Percentiles rank a stretch among this genome's conserved stretches.
Conservation (phyloP, 2,113 vertebrate species). For the Oryzias woworae region DNA sequence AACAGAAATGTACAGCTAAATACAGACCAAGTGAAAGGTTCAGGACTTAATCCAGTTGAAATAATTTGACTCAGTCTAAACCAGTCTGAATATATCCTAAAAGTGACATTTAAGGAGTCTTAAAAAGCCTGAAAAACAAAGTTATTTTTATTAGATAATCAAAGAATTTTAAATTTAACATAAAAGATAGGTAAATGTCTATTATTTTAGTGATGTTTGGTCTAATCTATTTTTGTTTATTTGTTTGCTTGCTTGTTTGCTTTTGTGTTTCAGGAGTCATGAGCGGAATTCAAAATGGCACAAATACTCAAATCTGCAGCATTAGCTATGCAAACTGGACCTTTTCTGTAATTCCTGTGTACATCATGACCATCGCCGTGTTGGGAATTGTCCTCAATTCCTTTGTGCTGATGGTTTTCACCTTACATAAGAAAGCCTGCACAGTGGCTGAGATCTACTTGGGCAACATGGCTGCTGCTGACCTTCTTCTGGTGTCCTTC, state of each 20-base stretch:
- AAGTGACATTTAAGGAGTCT: too few species aligned
- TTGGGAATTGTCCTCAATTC: slow-evolving; percentile 83
- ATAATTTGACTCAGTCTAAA: too few species aligned
- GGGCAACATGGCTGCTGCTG: slow-evolving; percentile 86
- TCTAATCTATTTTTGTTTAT: neutral
- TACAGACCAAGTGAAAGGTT: too few species aligned
- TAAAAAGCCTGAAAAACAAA: too few species aligned
- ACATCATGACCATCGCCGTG: slow-evolving; percentile 79
- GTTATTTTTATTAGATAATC: too few species aligned
- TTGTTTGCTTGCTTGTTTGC: neutral
- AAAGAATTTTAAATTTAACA: too few species aligned
- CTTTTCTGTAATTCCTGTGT: slow-evolving; percentile 69
- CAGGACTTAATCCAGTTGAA: too few species aligned
- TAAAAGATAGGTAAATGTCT: too few species aligned
- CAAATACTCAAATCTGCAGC: slow-evolving; percentile 10
- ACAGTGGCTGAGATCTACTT: slow-evolving; percentile 93
- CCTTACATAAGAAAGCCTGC: slow-evolving; percentile 86
- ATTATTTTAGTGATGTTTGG: neutral
- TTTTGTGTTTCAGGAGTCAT: slow-evolving; percentile 13
- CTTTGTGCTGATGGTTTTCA: slow-evolving; percentile 87
- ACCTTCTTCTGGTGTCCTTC: slow-evolving; percentile 83
- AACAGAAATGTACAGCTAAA: too few species aligned
- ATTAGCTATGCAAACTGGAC: slow-evolving; percentile 46
- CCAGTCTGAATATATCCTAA: too few species aligned
- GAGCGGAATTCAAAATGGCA: slow-evolving; percentile 1